Evolutionary conservation across 2,113 vertebrate genomes (phyloP).

Genomic region (Neodon shergylaensis): DNA sequence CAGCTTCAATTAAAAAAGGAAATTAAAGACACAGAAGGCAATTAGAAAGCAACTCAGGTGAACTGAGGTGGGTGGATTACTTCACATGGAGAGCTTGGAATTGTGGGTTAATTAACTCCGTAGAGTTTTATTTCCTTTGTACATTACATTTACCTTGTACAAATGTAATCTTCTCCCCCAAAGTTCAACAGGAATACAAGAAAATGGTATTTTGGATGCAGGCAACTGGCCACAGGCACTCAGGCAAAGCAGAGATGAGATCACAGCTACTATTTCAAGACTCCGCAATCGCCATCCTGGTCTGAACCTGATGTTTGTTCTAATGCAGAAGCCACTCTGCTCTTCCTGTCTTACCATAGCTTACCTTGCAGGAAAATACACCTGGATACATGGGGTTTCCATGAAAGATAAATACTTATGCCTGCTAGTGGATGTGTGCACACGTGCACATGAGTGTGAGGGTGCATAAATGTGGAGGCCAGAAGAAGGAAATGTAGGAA

Average conservation of each 20-base stretch:
- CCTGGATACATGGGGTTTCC: neutral
- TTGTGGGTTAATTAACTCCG: constrained; percentile 78
- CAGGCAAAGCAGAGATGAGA: constrained; percentile 5
- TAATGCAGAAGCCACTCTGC: neutral
- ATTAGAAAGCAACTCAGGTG: constrained; percentile 71
- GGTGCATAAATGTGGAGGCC: neutral
- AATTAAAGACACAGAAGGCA: constrained; percentile 72
- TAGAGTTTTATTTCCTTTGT: constrained; percentile 74
- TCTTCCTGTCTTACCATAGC: constrained; percentile 24
- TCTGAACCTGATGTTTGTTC: neutral
- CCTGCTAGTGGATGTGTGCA: neutral
- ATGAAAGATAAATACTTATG: neutral
- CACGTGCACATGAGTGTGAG: neutral
- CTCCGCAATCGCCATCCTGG: neutral
- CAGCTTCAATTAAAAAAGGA: constrained; percentile 76
- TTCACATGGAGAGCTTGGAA: constrained; percentile 67
- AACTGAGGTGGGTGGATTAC: constrained; percentile 61
- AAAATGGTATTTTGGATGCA: constrained; percentile 63
- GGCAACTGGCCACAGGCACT: neutral
- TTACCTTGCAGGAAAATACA: constrained; percentile 16
- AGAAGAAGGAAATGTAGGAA: neutral
- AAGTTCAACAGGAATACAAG: constrained; percentile 66
- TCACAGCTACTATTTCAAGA: neutral
- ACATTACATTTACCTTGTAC: constrained; percentile 61
- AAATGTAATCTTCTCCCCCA: constrained; percentile 73